phyloP scores from a whole-genome alignment of 92 coral and sea anemone genomes.

The Blastomussa wellsi region DNA sequence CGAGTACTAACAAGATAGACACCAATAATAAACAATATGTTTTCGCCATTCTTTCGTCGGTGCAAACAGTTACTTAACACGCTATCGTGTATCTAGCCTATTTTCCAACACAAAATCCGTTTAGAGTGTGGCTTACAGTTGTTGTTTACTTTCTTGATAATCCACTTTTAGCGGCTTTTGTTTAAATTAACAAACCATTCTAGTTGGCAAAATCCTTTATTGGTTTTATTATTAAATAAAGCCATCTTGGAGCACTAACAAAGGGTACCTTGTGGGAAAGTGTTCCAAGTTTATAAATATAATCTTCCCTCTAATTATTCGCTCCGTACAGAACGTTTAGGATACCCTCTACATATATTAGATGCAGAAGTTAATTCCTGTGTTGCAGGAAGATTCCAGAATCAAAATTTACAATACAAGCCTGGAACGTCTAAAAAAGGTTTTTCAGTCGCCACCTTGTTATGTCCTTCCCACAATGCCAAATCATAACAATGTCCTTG shows the following conservation, averaged over 20 bases:
- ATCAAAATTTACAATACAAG: not conserved
- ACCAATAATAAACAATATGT: slow-evolving; percentile 1
- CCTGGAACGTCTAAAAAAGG: no score
- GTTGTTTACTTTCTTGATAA: slow-evolving; percentile 19
- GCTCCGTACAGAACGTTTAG: not conserved
- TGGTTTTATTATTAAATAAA: not conserved
- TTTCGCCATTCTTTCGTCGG: not conserved
- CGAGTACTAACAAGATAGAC: slow-evolving; percentile 18
- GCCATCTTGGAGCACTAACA: not conserved
- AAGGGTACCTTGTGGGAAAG: not conserved
- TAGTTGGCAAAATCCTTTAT: slow-evolving; percentile 1
- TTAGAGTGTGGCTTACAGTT: not conserved
- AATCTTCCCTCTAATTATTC: not conserved
- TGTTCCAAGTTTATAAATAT: not conserved
- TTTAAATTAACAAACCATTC: slow-evolving; percentile 9
- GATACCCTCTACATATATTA: no score
- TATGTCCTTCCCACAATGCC: no score
- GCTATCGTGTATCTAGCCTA: slow-evolving; percentile 22
- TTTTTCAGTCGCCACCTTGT: no score
- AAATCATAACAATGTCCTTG: not conserved
- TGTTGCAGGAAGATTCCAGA: not conserved
- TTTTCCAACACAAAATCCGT: slow-evolving; percentile 25
- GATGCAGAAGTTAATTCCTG: no score
- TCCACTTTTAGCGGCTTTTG: slow-evolving; percentile 20
- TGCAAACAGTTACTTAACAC: slow-evolving; percentile 27